These are phyloP conservation scores for Pygocentrus nattereri DNA, from an alignment of 2,797 vertebrate species.

Conservation along the genomic window DNA sequence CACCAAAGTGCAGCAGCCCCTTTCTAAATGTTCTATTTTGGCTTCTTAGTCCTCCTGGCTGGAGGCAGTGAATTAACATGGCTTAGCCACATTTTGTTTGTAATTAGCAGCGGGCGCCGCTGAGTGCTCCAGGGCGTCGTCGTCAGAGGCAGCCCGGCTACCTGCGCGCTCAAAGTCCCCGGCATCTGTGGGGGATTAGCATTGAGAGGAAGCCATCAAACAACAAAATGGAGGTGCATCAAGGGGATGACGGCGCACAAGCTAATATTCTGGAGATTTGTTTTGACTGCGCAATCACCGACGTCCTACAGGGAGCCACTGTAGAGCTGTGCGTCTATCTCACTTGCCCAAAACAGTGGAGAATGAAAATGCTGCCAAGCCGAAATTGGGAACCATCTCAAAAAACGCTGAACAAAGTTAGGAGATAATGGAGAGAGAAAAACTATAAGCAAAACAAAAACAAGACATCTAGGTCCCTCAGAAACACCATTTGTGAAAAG, in stretches of 20 bases:
- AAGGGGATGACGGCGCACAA: slow-evolving; percentile 30
- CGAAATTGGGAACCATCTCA: slow-evolving; percentile 9
- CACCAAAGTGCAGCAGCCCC: slow-evolving; percentile 16
- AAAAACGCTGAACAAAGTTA: slow-evolving; percentile 6
- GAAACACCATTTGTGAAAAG: too few species aligned
- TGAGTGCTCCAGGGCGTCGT: slow-evolving; percentile 40
- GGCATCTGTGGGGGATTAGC: slow-evolving; percentile 49
- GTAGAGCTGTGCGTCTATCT: slow-evolving; percentile 12
- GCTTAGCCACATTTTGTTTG: slow-evolving; percentile 55
- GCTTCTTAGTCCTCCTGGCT: slow-evolving; percentile 23
- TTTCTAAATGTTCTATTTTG: slow-evolving; percentile 35
- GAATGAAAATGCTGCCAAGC: slow-evolving; percentile 19
- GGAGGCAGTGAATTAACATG: slow-evolving; percentile 41
- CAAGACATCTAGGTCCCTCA: background rate
- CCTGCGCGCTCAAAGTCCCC: slow-evolving; percentile 46
- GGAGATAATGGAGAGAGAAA: background rate
- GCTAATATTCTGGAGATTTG: slow-evolving; percentile 48
- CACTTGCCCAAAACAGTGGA: slow-evolving; percentile 33
- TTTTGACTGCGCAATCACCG: slow-evolving; percentile 49
- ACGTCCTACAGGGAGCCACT: slow-evolving; percentile 30
- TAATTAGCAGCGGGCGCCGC: slow-evolving; percentile 53
- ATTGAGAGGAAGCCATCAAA: slow-evolving; percentile 44
- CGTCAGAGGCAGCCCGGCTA: slow-evolving; percentile 46
- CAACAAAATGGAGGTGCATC: slow-evolving; percentile 26
- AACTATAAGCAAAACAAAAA: slow-evolving; percentile 11